Percentiles rank a stretch among this genome's conserved stretches.
These are phyloP conservation scores for Dendrolimus pini DNA, from an alignment of 2,888 invertebrate genomes.

Conservation along the genomic window DNA sequence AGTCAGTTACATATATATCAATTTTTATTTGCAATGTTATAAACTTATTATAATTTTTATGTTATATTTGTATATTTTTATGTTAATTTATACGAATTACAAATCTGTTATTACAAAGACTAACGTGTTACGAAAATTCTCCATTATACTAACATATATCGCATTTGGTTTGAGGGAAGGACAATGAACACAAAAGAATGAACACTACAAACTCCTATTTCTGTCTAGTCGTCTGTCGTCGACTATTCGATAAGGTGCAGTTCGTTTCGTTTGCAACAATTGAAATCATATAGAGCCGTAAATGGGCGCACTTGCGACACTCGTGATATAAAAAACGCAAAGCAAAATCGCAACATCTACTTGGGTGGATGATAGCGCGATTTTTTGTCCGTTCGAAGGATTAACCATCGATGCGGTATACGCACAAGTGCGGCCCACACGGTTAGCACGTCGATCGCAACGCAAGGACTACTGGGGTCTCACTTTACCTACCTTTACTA, in stretches of 20 bases:
- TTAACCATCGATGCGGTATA: too few relatives aligned
- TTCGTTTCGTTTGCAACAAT: slow-evolving; percentile 18
- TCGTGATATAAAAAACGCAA: slow-evolving; percentile 9
- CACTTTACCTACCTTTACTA: slow-evolving; percentile 24
- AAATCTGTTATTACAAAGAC: not conserved
- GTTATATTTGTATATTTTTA: not conserved
- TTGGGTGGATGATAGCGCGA: slow-evolving; percentile 7
- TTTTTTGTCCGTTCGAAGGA: slow-evolving; percentile 7
- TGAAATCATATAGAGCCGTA: slow-evolving; percentile 7
- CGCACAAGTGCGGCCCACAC: slow-evolving; percentile 1
- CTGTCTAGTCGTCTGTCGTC: slow-evolving; percentile 14
- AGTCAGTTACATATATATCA: slow-evolving; percentile 1
- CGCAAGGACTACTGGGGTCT: slow-evolving; percentile 22
- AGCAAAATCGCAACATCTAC: slow-evolving; percentile 22
- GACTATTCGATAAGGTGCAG: slow-evolving; percentile 21
- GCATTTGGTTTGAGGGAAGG: not conserved
- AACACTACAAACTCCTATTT: slow-evolving; percentile 9
- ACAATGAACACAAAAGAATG: slow-evolving; percentile 3
- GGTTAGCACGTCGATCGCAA: slow-evolving; percentile 17
- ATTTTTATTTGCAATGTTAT: slow-evolving; percentile 4
- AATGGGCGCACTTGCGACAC: slow-evolving; percentile 21
- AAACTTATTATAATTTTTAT: not conserved
- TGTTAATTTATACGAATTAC: not conserved
- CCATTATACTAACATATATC: not conserved
- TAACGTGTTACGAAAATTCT: not conserved